Conservation (phyloP, 2,888 invertebrate genomes). For the Volucella inanis region DNA sequence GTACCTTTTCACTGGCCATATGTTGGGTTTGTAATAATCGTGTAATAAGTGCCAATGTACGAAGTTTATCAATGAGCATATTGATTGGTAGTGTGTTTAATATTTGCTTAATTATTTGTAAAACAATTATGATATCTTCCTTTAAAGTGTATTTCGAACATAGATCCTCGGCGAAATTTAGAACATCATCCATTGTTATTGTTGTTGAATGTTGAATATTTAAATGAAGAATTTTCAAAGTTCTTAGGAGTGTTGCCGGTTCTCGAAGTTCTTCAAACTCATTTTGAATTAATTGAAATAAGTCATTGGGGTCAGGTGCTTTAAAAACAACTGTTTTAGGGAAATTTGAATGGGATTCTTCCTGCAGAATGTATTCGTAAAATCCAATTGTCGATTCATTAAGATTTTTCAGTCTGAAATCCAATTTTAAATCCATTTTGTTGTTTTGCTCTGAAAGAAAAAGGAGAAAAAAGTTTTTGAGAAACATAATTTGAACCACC, state of each 20-base stretch:
- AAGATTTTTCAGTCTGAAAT: slow-evolving; percentile 13
- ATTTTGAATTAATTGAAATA: slow-evolving; percentile 32
- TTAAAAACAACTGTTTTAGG: neutral
- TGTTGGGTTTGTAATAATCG: slow-evolving; percentile 1
- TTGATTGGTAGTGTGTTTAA: slow-evolving; percentile 25
- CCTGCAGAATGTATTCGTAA: slow-evolving; percentile 41
- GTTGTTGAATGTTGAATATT: slow-evolving; percentile 30
- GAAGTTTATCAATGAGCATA: neutral
- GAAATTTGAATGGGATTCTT: neutral
- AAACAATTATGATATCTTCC: slow-evolving; percentile 28
- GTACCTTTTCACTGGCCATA: neutral
- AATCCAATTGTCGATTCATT: slow-evolving; percentile 26
- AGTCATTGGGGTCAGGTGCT: slow-evolving; percentile 14
- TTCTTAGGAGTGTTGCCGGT: neutral
- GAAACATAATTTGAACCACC: neutral
- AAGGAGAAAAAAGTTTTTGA: neutral
- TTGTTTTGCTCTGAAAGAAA: neutral
- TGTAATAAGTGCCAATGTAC: neutral
- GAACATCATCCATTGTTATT: neutral
- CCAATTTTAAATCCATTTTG: slow-evolving; percentile 39
- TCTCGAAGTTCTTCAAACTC: slow-evolving; percentile 50
- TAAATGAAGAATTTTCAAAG: slow-evolving; percentile 31
- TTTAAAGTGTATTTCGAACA: slow-evolving; percentile 4
- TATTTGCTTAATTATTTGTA: slow-evolving; percentile 40
- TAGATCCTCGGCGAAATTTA: slow-evolving; percentile 12